These are phyloP conservation scores for Helostoma temminkii DNA, from an alignment of 2,797 vertebrate genomes.

Conservation along the genomic window DNA sequence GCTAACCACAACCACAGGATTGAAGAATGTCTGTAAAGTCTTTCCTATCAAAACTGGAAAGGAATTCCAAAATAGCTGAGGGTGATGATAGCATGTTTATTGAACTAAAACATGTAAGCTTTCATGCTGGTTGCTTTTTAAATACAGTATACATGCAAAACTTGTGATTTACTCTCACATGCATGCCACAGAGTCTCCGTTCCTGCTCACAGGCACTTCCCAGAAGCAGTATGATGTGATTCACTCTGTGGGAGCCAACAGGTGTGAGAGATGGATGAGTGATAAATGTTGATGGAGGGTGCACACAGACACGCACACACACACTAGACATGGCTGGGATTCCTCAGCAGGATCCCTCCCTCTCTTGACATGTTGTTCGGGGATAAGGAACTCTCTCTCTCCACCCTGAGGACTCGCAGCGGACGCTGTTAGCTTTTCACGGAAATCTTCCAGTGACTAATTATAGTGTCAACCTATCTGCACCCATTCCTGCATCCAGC, in stretches of 20 bases:
- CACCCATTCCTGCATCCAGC: constrained; percentile 44
- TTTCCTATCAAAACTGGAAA: constrained; percentile 62
- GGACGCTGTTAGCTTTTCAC: constrained; percentile 43
- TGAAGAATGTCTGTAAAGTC: constrained; percentile 49
- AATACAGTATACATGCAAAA: constrained; percentile 25
- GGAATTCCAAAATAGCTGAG: constrained; percentile 52
- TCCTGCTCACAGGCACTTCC: constrained; percentile 41
- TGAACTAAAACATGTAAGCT: constrained; percentile 40
- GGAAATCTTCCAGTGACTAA: constrained; percentile 54
- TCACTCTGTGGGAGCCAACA: constrained; percentile 48
- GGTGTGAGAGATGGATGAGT: constrained; percentile 69
- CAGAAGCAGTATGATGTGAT: constrained; percentile 41
- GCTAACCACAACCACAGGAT: constrained; percentile 72
- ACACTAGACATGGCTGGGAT: constrained; percentile 52
- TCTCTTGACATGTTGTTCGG: constrained; percentile 47
- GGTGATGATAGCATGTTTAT: constrained; percentile 62
- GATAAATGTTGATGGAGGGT: constrained; percentile 53
- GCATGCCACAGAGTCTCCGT: constrained; percentile 23
- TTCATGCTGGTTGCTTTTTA: constrained; percentile 1
- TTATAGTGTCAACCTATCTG: constrained; percentile 60
- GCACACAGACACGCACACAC: constrained; percentile 31
- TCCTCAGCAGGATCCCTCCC: constrained; percentile 62
- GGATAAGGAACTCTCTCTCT: constrained; percentile 56
- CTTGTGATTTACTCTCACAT: constrained; percentile 41
- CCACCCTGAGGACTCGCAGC: constrained; percentile 44